Evolutionary conservation across 2,797 vertebrate species (phyloP).

Genomic region (Gymnodraco acuticeps): DNA sequence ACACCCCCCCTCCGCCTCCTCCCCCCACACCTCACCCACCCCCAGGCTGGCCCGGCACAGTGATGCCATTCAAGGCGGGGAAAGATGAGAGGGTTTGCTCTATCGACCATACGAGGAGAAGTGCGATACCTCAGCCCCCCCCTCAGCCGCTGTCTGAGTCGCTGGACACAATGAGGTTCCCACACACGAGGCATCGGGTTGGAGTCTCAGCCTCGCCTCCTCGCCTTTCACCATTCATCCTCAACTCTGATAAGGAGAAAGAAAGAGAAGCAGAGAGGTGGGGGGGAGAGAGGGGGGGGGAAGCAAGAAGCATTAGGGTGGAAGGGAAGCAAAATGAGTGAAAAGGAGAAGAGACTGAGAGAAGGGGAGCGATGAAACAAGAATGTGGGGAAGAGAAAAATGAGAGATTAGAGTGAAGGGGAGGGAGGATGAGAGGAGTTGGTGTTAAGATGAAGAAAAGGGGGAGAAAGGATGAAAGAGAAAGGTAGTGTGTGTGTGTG

Average conservation of each 20-base stretch:
- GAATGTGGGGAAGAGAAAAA: conserved; percentile 32
- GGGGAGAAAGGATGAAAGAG: conserved; percentile 59
- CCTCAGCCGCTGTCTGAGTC: conserved; percentile 39
- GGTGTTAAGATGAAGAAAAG: conserved; percentile 41
- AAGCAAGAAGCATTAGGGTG: conserved; percentile 49
- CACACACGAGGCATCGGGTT: conserved; percentile 81
- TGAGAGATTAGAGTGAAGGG: conserved; percentile 54
- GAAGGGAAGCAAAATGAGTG: conserved; percentile 58
- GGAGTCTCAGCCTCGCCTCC: conserved; percentile 73
- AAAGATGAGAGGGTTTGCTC: conserved; percentile 77
- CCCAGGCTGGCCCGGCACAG: conserved; percentile 50
- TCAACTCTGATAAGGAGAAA: conserved; percentile 61
- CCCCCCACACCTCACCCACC: neutral
- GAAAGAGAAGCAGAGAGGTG: conserved; percentile 42
- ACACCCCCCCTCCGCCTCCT: neutral
- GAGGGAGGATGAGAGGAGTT: conserved; percentile 33
- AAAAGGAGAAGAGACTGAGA: conserved; percentile 42
- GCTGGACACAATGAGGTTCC: conserved; percentile 75
- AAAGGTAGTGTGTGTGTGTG: conserved; percentile 6
- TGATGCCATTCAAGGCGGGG: conserved; percentile 65
- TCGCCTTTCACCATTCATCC: conserved; percentile 81
- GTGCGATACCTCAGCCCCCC: conserved; percentile 63
- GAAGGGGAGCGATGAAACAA: conserved; percentile 29
- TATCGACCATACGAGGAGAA: conserved; percentile 63
- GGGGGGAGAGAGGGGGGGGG: neutral